A percentile compares a stretch with the other conserved stretches of the same genome.
Conservation (phyloP, 2,888 invertebrate species). For the Torymus tubicola region DNA sequence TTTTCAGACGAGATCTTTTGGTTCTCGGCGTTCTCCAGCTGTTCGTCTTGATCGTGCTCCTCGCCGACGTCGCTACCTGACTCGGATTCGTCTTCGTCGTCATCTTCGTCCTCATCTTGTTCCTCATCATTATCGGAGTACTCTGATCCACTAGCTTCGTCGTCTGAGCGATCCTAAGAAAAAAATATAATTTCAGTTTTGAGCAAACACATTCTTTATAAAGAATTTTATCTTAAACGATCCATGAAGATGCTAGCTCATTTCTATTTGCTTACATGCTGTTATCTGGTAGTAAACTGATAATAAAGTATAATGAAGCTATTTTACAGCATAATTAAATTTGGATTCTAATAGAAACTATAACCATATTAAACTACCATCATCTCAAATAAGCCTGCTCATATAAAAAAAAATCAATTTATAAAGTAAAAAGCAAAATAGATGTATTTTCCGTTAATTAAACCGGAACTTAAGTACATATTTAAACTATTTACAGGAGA, state of each 20-base stretch:
- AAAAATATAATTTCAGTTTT: slow-evolving; percentile 17
- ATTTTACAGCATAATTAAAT: too few relatives aligned
- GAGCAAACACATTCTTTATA: too few relatives aligned
- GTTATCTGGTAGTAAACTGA: too few relatives aligned
- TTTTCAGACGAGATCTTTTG: slow-evolving; percentile 78
- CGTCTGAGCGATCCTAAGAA: slow-evolving; percentile 59
- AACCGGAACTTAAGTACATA: too few relatives aligned
- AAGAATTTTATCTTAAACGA: too few relatives aligned
- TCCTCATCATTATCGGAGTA: slow-evolving; percentile 47
- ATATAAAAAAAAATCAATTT: too few relatives aligned
- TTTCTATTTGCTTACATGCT: too few relatives aligned
- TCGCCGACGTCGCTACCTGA: slow-evolving; percentile 64
- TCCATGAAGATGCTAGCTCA: too few relatives aligned
- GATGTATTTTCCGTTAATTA: neutral
- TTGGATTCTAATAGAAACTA: too few relatives aligned
- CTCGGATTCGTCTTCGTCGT: slow-evolving; percentile 62
- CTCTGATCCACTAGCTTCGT: slow-evolving; percentile 48
- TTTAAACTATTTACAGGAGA: neutral
- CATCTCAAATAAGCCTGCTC: too few relatives aligned
- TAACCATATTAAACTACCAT: too few relatives aligned
- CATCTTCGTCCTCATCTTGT: slow-evolving; percentile 67
- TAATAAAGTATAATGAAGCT: neutral
- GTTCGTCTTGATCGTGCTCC: slow-evolving; percentile 64
- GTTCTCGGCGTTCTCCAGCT: slow-evolving; percentile 73
- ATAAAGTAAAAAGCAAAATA: neutral